phyloP scores from a whole-genome alignment of 2,888 invertebrate species.

The Zygaena filipendulae region DNA sequence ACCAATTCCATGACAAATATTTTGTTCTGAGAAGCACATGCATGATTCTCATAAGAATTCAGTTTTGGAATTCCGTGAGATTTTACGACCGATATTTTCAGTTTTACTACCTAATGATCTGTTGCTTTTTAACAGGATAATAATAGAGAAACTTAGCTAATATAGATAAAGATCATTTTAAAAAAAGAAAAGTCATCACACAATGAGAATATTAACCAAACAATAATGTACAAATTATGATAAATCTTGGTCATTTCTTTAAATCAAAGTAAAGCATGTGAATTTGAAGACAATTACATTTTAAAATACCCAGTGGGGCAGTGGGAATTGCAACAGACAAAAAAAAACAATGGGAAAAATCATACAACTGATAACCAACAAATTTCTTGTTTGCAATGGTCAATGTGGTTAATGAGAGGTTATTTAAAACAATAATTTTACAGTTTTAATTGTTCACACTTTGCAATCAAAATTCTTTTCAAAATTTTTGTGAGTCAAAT shows the following conservation, averaged over 20 bases:
- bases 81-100: too few species aligned
- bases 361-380: slow-evolving; percentile 32
- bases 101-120: too few species aligned
- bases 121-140: too few species aligned
- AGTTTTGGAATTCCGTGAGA: too few species aligned
- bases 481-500: too few species aligned
- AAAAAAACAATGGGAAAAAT: slow-evolving; percentile 50
- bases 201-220: too few species aligned
- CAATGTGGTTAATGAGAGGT: slow-evolving; percentile 20
- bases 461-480: slow-evolving; percentile 3
- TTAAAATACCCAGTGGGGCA: slow-evolving; percentile 52
- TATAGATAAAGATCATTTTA: too few species aligned
- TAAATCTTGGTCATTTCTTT: slow-evolving; percentile 32
- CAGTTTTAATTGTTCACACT: slow-evolving; percentile 2
- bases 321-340: slow-evolving; percentile 38
- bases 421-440: slow-evolving; percentile 15
- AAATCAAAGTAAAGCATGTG: slow-evolving; percentile 52
- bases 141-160: too few species aligned
- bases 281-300: slow-evolving; percentile 40
- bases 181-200: too few species aligned
- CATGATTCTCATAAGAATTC: too few species aligned
- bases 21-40: background rate
- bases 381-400: slow-evolving; percentile 35
- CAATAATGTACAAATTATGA: too few species aligned
- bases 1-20: slow-evolving; percentile 3